Evolutionary conservation across 2,113 vertebrate species (phyloP), one percentile per base, ranked within the genome.

Genomic region (Elachura formosa): DNA sequence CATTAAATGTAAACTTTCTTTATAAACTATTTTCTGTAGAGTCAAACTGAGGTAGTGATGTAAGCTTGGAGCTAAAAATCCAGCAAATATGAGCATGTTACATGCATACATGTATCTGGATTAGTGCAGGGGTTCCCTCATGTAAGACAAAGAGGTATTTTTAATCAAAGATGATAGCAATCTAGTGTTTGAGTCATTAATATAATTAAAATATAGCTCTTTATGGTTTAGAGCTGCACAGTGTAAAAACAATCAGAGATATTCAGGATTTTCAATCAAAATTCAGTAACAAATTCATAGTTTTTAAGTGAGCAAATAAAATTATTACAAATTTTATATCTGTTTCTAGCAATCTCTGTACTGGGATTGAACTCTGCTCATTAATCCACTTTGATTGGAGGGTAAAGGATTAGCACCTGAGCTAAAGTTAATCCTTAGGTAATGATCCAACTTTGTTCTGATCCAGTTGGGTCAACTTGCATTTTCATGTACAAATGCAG

Each of bases 331-430:
- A 61, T 45, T 82, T 43, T 33, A 36, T 6, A 54, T 10, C 15
- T 81, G 7, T 14, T 77, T 78, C 31, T 21, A 66, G 13, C 7
- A 80, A 8, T 10, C 5, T 73, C 14, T 56, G 15, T 67, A 76
- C 12, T 41, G 12, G 10, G 48, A 26, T 0, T 25, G 8, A 89
- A 67, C 15, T 40, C 38, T 19, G 9, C 6, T 64, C 14, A 85
- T 7, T 41, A 80, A 74, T 40, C 10, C 11, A 36, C 45, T 81
- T 55, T 0, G 0, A 9, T 2, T 1, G 2, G 26, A 87, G 4
- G 8, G 5, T 31, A 24, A 22, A 78, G 34, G 26, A 85, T 61
- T 52, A 90, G 18, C 20, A 79, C 7, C 19, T 68, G 22, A 85
- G 48, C 9, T 78, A 63, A 84, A 90, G 33, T 2, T 18, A 54